phyloP scores from a whole-genome alignment of 2,113 vertebrate genomes.

The Trichechus manatus region DNA sequence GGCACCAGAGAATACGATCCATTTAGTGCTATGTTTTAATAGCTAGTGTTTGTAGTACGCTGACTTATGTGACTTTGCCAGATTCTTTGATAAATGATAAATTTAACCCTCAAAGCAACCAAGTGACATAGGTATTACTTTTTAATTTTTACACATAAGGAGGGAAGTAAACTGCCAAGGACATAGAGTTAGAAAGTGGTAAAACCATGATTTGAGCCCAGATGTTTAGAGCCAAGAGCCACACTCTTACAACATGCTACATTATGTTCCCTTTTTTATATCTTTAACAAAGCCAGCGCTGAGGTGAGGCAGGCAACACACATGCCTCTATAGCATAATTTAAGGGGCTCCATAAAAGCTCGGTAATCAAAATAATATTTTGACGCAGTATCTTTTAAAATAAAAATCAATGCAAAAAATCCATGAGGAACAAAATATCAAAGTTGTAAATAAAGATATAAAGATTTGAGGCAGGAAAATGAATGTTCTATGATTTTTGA shows the following conservation, averaged over 20 bases:
- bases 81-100: not conserved
- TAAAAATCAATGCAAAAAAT: conserved; percentile 14
- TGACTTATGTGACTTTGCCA: not conserved
- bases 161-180: not conserved
- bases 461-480: not conserved
- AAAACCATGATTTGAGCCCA: not conserved
- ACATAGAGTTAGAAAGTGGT: not conserved
- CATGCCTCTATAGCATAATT: not conserved
- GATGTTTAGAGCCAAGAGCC: not conserved
- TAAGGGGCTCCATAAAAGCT: not conserved
- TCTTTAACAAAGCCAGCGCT: not conserved
- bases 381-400: not conserved
- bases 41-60: not conserved
- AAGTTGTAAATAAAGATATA: not conserved
- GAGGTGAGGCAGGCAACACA: too few species aligned
- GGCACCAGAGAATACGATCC: not conserved
- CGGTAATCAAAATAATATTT: not conserved
- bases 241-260: not conserved
- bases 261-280: not conserved
- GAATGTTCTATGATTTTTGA: not conserved
- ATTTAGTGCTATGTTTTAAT: not conserved
- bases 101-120: not conserved
- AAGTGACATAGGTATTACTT: not conserved
- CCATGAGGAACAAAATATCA: not conserved
- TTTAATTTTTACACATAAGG: not conserved